Evolutionary conservation across 2,113 vertebrate species (phyloP).

Genomic region (Pollimyrus isidori): DNA sequence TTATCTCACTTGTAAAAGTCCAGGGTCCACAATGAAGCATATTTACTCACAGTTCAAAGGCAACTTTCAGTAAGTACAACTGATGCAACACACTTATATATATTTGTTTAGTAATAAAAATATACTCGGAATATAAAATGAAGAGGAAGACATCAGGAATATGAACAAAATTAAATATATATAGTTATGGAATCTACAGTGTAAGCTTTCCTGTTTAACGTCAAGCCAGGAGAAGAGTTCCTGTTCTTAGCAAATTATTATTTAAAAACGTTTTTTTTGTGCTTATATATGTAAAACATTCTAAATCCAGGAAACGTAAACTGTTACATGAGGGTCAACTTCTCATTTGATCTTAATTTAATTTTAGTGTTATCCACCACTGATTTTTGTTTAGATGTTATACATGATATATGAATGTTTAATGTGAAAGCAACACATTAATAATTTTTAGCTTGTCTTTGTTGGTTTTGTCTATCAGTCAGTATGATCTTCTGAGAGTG

Average conservation of each 20-base stretch:
- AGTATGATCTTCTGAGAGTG: not conserved
- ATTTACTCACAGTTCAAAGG: slow-evolving; percentile 42
- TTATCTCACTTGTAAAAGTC: slow-evolving; percentile 3
- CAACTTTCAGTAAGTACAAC: slow-evolving; percentile 27
- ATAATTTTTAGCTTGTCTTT: not conserved
- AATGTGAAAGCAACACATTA: not conserved
- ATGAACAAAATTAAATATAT: not conserved
- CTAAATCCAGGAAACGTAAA: not conserved
- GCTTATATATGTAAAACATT: not conserved
- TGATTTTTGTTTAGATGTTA: not conserved
- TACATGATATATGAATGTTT: not conserved
- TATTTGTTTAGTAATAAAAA: not conserved
- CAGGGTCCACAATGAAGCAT: slow-evolving; percentile 45
- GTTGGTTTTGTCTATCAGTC: not conserved
- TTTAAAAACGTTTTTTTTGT: not conserved
- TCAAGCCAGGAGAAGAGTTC: not conserved
- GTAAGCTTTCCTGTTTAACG: not conserved
- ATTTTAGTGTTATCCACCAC: not conserved
- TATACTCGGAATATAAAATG: not conserved
- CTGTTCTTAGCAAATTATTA: not conserved
- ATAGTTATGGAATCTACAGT: not conserved
- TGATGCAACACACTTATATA: not conserved
- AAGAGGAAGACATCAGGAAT: not conserved
- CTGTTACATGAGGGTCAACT: not conserved
- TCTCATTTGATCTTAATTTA: not conserved